phyloP scores from a whole-genome alignment of 1,140 invertebrate genomes.

The Ylistrum balloti region DNA sequence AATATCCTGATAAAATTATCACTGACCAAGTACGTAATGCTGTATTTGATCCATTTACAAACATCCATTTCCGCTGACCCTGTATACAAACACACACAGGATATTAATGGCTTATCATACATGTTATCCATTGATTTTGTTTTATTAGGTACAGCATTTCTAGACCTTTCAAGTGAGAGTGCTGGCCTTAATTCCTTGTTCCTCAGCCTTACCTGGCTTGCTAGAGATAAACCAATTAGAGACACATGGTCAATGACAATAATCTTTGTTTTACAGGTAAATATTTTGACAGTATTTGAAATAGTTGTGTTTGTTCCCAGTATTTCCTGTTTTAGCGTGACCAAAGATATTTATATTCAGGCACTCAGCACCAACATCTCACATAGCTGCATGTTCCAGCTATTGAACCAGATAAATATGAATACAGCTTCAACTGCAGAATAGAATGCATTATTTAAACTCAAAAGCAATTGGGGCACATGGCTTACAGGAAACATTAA shows the following conservation, averaged over 20 bases:
- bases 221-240: constrained; percentile 30
- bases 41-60: not conserved
- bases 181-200: not conserved
- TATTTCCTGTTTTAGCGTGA: not conserved
- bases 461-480: not conserved
- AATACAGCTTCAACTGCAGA: not conserved
- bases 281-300: not conserved
- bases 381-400: not conserved
- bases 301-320: not conserved
- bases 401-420: not conserved
- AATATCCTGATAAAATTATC: not conserved
- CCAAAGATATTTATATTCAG: not conserved
- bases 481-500: not conserved
- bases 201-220: not conserved
- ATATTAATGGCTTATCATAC: not conserved
- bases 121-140: constrained; percentile 31
- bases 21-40: not conserved
- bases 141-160: not conserved
- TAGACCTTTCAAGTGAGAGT: not conserved
- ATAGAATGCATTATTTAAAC: constrained; percentile 16
- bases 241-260: not conserved
- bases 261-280: not conserved
- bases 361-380: not conserved
- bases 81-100: not conserved
- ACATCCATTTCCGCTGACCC: not conserved